These are phyloP conservation scores for Syritta pipiens DNA, from an alignment of 2,888 invertebrate genomes.

Conservation along the genomic window DNA sequence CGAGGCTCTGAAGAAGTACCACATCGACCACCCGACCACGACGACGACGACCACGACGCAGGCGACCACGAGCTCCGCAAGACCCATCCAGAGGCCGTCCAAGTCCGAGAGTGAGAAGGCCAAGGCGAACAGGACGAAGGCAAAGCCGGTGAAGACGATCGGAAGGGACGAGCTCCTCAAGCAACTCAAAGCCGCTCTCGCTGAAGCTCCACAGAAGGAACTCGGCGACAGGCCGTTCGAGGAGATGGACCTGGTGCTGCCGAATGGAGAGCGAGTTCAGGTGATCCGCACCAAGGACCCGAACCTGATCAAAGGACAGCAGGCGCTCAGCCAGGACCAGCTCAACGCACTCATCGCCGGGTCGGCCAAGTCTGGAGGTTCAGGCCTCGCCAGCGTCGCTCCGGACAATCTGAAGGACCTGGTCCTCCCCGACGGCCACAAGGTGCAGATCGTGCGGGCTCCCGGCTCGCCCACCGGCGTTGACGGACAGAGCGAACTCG, in stretches of 20 bases:
- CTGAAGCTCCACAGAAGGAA: constrained; percentile 84
- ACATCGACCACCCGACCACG: constrained; percentile 85
- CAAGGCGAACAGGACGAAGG: constrained; percentile 71
- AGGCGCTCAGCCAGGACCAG: constrained; percentile 77
- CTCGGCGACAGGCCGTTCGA: constrained; percentile 85
- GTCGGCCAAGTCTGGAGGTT: constrained; percentile 19
- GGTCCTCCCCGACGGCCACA: constrained; percentile 86
- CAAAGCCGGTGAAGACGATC: constrained; percentile 81
- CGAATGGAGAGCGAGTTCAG: constrained; percentile 88
- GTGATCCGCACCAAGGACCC: constrained; percentile 86
- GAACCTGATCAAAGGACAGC: constrained; percentile 83
- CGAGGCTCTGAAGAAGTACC: constrained; percentile 84
- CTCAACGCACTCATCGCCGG: constrained; percentile 79
- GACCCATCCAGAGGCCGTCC: constrained; percentile 81
- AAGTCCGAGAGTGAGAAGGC: constrained; percentile 80
- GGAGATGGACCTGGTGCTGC: constrained; percentile 86
- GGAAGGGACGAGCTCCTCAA: constrained; percentile 86
- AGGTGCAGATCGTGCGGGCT: constrained; percentile 86
- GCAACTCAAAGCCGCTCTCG: constrained; percentile 86
- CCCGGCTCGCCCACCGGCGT: constrained; percentile 81
- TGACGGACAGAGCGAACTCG: constrained; percentile 74
- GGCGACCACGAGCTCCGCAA: constrained; percentile 78
- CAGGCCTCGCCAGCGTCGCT: constrained; percentile 73
- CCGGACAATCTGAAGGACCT: constrained; percentile 83
- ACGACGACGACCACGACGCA: constrained; percentile 84